Evolutionary conservation across 1,140 invertebrate genomes (phyloP).

Genomic region (Neodiprion virginianus): DNA sequence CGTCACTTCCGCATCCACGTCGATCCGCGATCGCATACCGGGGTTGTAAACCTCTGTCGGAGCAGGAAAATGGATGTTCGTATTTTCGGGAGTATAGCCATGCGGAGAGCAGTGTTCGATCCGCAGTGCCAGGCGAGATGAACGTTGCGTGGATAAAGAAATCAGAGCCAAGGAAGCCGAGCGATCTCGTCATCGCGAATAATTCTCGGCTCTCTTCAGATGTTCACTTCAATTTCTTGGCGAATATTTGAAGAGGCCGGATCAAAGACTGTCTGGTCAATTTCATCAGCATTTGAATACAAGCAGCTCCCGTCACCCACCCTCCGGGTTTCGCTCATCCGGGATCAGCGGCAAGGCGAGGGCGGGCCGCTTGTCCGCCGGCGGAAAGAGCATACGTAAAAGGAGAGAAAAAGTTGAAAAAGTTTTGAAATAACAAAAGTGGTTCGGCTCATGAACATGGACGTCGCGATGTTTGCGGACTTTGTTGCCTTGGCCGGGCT

Average conservation of each 20-base stretch:
- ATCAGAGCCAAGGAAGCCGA: too few species aligned
- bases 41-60: background rate
- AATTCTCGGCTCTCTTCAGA: constrained; percentile 56
- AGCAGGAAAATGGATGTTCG: too few species aligned
- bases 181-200: constrained; percentile 32
- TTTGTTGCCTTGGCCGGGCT: too few species aligned
- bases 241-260: constrained; percentile 61
- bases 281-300: constrained; percentile 64
- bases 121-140: too few species aligned
- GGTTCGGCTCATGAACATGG: background rate
- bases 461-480: too few species aligned
- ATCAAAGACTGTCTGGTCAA: constrained; percentile 64
- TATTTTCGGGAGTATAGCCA: too few species aligned
- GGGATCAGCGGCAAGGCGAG: constrained; percentile 1
- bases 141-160: too few species aligned
- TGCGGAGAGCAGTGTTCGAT: too few species aligned
- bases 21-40: too few species aligned
- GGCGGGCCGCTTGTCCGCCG: constrained; percentile 18
- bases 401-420: constrained; percentile 20
- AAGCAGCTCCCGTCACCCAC: constrained; percentile 31
- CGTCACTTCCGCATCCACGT: constrained; percentile 13
- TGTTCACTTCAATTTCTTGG: constrained; percentile 62
- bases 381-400: constrained; percentile 28
- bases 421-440: constrained; percentile 42
- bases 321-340: constrained; percentile 12